Base-by-base conservation (phyloP, 2,888 invertebrate species). In the Pseudococcus viburni region DNA sequence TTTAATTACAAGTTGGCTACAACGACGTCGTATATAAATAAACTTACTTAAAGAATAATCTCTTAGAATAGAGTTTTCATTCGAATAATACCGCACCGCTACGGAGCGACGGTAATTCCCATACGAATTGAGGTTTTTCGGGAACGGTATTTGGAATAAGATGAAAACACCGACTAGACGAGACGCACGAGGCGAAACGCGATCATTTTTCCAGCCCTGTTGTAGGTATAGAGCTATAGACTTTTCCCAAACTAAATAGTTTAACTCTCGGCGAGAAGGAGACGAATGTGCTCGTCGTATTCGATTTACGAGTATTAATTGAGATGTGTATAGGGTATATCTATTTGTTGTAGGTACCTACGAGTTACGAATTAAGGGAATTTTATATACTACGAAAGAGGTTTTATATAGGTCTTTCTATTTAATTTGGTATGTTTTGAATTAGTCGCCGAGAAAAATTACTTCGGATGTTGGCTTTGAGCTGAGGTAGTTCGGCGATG, bases 11-110 rank as follows among this genome's bases (percentile, higher is more conserved):
- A 59, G 15, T 59, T 59, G 17, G 59, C 6, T 1, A 59, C 3
- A 33, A 33, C 59, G n/a, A 59, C 17, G 59, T 59, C 17, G 46
- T 48, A 3, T 33, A 33, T 12, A 48, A 15, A n/a, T 59, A 59
- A 59, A 59, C 59, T 59, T 59, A 59, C 59, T 59, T 59, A 59
- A 59, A 59, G 59, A 59, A 59, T 59, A 59, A 59, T 59, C 59
- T 59, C 59, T 59, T 59, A n/a, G 17, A 48, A 12, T 48, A n/a
- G 59, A 59, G 15, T 59, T 59, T 17, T 59, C 59, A 17, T 59
- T 59, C 59, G 59, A 59, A 59, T 33, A 5, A 17, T 59, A 59
- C 59, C n/a, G 8, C 59, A 12, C 12, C 46, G 2, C 7, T 8
- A 48, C 46, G 46, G 8, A 8, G 46, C 46, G 7, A 12, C 7